Evolutionary conservation across 2,113 vertebrate genomes (phyloP).

Genomic region (Saimiri boliviensis): DNA sequence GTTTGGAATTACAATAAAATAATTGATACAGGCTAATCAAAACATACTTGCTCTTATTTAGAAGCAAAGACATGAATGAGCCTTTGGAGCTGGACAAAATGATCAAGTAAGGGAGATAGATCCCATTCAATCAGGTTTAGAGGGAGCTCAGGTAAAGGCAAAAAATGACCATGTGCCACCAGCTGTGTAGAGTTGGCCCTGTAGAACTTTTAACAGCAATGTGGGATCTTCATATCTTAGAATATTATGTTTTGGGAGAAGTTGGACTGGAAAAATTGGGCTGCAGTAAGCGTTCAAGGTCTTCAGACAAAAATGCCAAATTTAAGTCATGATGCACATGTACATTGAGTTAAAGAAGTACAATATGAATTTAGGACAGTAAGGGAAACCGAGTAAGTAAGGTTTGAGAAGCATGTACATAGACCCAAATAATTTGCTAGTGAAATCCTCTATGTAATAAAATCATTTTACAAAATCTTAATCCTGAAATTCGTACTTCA

Average conservation of each 20-base stretch:
- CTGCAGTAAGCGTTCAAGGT: background rate
- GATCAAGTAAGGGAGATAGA: background rate
- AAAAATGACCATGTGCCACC: background rate
- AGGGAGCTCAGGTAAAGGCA: background rate
- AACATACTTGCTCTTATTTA: background rate
- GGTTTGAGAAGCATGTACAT: background rate
- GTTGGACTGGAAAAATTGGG: background rate
- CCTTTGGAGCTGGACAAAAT: background rate
- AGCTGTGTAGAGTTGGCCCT: background rate
- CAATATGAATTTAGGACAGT: background rate
- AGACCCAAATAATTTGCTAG: background rate
- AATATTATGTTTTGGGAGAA: background rate
- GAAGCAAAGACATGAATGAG: background rate
- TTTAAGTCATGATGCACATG: background rate
- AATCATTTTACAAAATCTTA: background rate
- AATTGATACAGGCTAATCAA: background rate
- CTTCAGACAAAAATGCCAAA: background rate
- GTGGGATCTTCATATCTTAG: background rate
- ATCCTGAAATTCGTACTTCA: too few relatives aligned
- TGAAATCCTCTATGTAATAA: background rate
- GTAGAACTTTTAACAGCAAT: background rate
- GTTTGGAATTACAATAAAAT: slow-evolving; percentile 31
- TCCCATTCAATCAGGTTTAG: background rate
- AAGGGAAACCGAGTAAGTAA: background rate
- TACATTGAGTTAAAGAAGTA: background rate